Evolutionary conservation across 1,140 invertebrate species (phyloP), one percentile per base, ranked within the genome.

Genomic region (Radopholus similis): DNA sequence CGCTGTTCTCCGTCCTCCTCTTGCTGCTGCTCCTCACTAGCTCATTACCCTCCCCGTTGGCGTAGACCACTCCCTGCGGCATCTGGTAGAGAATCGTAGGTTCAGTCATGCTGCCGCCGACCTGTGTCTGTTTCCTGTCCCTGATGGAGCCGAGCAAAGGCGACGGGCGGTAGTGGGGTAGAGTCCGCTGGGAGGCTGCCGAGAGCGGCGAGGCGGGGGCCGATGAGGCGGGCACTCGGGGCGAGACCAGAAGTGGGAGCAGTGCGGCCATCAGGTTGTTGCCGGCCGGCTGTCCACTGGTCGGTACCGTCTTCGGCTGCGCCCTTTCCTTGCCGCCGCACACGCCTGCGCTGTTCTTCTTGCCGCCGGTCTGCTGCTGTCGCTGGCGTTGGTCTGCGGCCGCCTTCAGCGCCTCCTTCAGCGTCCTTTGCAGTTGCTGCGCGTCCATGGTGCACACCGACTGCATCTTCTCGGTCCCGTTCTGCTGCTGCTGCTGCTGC

Each of bases 361-460:
- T 51, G 47, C 4, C 47, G 47, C 15, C 35, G 66, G 54, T 70
- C 37, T 70, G 40, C 6, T 70, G 26, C 51, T 70, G 56, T 40
- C 71, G 56, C 34, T 73, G 73, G 13, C 67, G 35, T 53, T 71
- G 66, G 23, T 72, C 40, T 1, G 55, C 42, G 3, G 71, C 65
- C 30, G 49, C 58, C 47, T 59, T 67, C 15, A 73, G 49, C n/a
- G 63, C 71, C 64, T 73, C 71, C 63, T 74, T 64, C 30, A 73
- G n/a, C 23, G 72, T 75, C 49, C 59, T 56, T 55, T 76, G 67
- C 21, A 76, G 35, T 32, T 74, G 60, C 26, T 49, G 35, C 8
- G 69, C 18, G 21, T 64, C 44, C 42, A 49, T 44, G 15, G 32
- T 63, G 32, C 38, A 23, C 32, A 26, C 9, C n/a, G 59, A 57